Evolutionary conservation across 35 echinoderm and acorn worm species (phyloP), one percentile per base, ranked within the genome.

Genomic region (Acanthaster planci): DNA sequence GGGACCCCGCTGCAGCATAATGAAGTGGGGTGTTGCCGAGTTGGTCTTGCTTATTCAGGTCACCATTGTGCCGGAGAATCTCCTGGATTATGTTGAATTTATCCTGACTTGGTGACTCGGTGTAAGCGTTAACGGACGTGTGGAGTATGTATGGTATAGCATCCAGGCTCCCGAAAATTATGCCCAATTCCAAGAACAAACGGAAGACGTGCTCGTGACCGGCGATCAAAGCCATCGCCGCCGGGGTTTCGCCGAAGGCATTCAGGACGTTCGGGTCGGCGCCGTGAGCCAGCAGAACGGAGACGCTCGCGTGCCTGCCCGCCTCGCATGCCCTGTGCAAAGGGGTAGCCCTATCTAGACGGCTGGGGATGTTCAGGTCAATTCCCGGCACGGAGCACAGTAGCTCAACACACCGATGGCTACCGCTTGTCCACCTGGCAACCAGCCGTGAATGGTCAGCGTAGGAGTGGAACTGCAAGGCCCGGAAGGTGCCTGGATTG

Each of bases 31-130:
- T 29, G 64, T 72, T 72, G 18, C 64, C 64, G 0, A 72, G 64
- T 10, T 72, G 64, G 34, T 72, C 64, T 72, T 72, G 64, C 64
- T 72, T 26, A 34, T 72, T 72, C 64, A 72, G 30, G 64, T 72
- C 64, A 10, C 18, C 64, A 34, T 72, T 26, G 64, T 72, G 34
- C 64, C 30, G 64, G 30, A 72, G 30, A 34, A 72, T 72, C 64
- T 34, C 64, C 7, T 10, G 14, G 64, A 72, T 72, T 31, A 31
- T 72, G 64, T 26, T 72, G 64, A 72, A 72, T 34, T 72, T 72
- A 26, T 72, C 64, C 26, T 31, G 34, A 72, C 14, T 34, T 7
- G 64, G 64, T 26, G 34, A 72, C 64, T 72, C 64, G 0, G 34
- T 34, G 16, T 72, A 72, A 2, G 64, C 64, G 9, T 72, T 72